Conservation (phyloP, 2,113 vertebrate genomes). For the Gallinago paraguaiae region DNA sequence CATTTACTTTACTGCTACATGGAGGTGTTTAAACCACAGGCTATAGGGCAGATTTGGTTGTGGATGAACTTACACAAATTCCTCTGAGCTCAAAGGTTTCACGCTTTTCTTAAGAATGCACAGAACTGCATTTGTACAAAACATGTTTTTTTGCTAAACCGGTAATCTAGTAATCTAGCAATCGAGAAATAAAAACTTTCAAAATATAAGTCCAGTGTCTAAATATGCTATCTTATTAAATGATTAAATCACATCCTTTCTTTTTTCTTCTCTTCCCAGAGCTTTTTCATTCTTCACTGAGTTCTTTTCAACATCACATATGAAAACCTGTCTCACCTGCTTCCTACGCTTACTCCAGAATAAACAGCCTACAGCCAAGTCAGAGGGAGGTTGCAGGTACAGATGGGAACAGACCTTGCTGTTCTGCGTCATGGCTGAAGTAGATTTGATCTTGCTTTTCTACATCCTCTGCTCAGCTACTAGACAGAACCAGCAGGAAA, state of each 20-base stretch:
- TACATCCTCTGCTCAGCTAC: neutral
- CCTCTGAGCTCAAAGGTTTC: neutral
- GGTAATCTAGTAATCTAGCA: neutral
- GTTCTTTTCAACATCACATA: neutral
- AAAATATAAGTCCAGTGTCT: neutral
- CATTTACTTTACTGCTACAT: neutral
- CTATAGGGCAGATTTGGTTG: neutral
- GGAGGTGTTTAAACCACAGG: neutral
- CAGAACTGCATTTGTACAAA: neutral
- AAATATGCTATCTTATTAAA: neutral
- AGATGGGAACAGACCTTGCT: neutral
- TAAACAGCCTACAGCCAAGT: neutral
- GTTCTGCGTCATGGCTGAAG: neutral
- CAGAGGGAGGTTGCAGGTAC: neutral
- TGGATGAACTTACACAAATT: neutral
- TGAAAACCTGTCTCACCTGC: neutral
- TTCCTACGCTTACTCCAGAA: neutral
- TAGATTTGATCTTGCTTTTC: neutral
- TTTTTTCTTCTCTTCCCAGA: neutral
- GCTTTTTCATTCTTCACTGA: neutral
- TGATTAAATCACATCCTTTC: neutral
- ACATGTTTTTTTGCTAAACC: accelerated
- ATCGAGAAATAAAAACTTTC: neutral
- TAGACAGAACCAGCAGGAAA: neutral
- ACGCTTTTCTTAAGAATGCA: neutral